Conservation (phyloP, 2,113 vertebrate genomes). For the Seriola quinqueradiata region DNA sequence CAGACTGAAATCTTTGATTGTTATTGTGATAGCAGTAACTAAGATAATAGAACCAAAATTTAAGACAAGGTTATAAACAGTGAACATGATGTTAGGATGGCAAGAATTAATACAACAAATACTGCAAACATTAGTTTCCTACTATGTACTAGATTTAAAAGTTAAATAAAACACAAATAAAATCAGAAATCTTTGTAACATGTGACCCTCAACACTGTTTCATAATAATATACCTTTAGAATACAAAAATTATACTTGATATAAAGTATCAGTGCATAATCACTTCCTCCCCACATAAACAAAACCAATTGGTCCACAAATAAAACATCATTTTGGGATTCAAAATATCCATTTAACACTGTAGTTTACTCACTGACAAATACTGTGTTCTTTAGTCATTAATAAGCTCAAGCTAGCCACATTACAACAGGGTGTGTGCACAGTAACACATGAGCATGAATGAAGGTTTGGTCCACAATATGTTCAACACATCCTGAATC, state of each 20-base stretch:
- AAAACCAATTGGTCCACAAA: slow-evolving; percentile 56
- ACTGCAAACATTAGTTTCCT: slow-evolving; percentile 56
- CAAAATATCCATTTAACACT: slow-evolving; percentile 35
- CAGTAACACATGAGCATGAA: neutral
- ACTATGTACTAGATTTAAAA: slow-evolving; percentile 31
- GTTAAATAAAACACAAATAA: slow-evolving; percentile 59
- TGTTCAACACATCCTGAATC: neutral
- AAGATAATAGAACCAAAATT: slow-evolving; percentile 1
- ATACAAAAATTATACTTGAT: slow-evolving; percentile 76
- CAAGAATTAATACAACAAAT: slow-evolving; percentile 42
- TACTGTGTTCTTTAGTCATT: slow-evolving; percentile 43
- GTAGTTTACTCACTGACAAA: slow-evolving; percentile 26
- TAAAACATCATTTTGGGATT: slow-evolving; percentile 55
- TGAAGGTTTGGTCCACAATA: slow-evolving; percentile 16
- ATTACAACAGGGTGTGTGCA: slow-evolving; percentile 29
- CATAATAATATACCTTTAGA: slow-evolving; percentile 78
- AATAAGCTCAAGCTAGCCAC: slow-evolving; percentile 29
- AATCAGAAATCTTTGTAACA: slow-evolving; percentile 42
- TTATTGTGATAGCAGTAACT: slow-evolving; percentile 26
- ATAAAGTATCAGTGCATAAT: slow-evolving; percentile 86
- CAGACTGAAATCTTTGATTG: slow-evolving; percentile 3
- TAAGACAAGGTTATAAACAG: neutral
- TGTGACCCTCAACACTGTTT: slow-evolving; percentile 53
- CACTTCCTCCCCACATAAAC: slow-evolving; percentile 63
- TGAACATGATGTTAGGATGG: slow-evolving; percentile 29